Evolutionary conservation across 2,888 invertebrate genomes (phyloP), one percentile per base, ranked within the genome.

Genomic region (Sthenelais limicola): DNA sequence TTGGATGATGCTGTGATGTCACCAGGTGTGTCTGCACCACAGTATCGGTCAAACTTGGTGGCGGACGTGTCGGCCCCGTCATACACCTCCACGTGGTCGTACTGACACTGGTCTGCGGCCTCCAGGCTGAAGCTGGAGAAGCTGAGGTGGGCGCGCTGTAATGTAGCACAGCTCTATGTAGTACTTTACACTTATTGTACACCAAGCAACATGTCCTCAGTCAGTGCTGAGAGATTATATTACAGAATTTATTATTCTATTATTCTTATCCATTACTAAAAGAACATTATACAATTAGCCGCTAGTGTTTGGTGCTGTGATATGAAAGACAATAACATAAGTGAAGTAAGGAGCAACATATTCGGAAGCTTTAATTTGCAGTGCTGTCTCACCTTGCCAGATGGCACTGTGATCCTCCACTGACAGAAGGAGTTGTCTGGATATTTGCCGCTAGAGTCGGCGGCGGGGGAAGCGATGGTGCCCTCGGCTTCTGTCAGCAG

Each of bases 371-470:
- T n/a, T n/a, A n/a, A n/a, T n/a, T n/a, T n/a, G n/a, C n/a, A n/a
- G n/a, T n/a, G n/a, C n/a, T 43, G 24, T 3, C 30, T 56, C 3
- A 56, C 56, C 32, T 56, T 56, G 12, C 56, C 32, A 3, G 1
- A 3, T 3, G 56, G 56, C 1, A 56, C 56, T 15, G 15, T 56
- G 56, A 56, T 21, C 32, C 28, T 28, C 56, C 56, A 56, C 32
- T 56, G 56, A 21, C 56, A 56, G 32, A 28, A 3, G 56, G 56
- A 56, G 56, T 56, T 56, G 56, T 56, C 56, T 15, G 56, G 56
- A 21, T 56, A 56, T 32, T 56, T 56, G 32, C 15, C 12, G 56
- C 15, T 30, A 7, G 56, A 33, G 21, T 33, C 24, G 15, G 32
- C 33, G 56, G 56, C n/a, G 3, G 56, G 56, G 30, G 56, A 56